Base-by-base conservation (phyloP, 2,888 invertebrate species). In the Entomobrya proxima region DNA sequence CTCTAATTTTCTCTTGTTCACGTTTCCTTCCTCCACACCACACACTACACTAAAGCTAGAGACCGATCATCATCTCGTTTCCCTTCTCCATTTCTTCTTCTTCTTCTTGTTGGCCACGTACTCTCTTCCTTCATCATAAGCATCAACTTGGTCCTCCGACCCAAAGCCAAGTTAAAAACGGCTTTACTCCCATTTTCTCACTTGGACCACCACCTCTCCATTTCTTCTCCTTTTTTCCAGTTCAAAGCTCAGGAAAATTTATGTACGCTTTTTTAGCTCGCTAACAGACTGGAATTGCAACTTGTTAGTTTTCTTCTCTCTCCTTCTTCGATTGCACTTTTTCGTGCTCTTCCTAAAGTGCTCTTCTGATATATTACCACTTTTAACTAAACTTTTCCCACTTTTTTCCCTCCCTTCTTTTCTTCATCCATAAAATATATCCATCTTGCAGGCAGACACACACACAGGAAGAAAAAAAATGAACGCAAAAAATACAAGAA, bases 191-290 rank as follows among this genome's bases (percentile, higher is more conserved):
- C 30, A 78, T 78, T 78, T 78, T 78, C 78, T 67, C 78, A 78
- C 78, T 78, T 78, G 11, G 4, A 32, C 61, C 61, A 61, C 15
- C 2, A 11, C 44, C 32, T 11, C 37, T 64, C 64, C 64, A 35
- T n/a, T 30, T 3, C 15, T 27, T 21, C 7, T 13, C 24, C 13
- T 11, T 13, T 9, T 72, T 72, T 72, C 75, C 78, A 64, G 78
- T 78, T 78, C 78, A 78, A 78, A 78, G 64, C 78, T 67, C 64
- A 50, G 67, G 47, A 78, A 78, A 78, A 78, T 78, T 78, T 78
- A 78, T 75, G 75, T 78, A 78, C 50, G 67, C 47, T 78, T 67
- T 21, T 72, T 78, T 78, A 64, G 78, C 64, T 67, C 32, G 76
- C 64, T 64, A 52, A 47, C 64, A 78, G 24, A 55, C 47, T 64